Evolutionary conservation across 2,888 invertebrate species (phyloP).

Genomic region (Flabesymbios commensalis): DNA sequence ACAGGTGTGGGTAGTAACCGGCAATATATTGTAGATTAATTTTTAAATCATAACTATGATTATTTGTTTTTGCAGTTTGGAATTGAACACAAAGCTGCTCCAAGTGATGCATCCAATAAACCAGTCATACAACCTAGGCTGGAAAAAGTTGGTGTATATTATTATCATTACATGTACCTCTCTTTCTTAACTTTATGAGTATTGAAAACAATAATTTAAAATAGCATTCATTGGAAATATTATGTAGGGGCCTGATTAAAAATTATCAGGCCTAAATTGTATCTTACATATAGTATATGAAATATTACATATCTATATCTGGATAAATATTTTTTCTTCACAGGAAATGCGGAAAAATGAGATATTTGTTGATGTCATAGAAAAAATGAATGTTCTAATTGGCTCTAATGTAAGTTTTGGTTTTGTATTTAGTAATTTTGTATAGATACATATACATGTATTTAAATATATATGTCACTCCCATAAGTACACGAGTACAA

Average conservation of each 20-base stretch:
- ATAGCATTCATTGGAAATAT: no score
- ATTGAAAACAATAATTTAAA: no score
- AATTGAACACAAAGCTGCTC: slow-evolving; percentile 47
- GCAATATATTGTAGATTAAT: not conserved
- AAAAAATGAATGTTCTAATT: slow-evolving; percentile 48
- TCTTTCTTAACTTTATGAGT: no score
- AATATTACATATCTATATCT: no score
- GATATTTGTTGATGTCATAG: slow-evolving; percentile 57
- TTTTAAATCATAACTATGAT: not conserved
- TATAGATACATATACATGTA: not conserved
- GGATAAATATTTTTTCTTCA: slow-evolving; percentile 5
- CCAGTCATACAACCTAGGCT: slow-evolving; percentile 46
- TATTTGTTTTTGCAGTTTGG: slow-evolving; percentile 42
- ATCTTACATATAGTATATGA: no score
- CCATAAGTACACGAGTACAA: no score
- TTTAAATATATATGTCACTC: not conserved
- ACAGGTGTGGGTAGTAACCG: no score
- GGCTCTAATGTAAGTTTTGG: slow-evolving; percentile 40
- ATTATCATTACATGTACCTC: no score
- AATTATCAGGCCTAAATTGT: no score
- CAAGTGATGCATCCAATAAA: slow-evolving; percentile 46
- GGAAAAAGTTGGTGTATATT: slow-evolving; percentile 41
- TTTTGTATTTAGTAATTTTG: not conserved
- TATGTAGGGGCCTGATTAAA: no score
- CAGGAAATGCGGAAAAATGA: slow-evolving; percentile 49